These are phyloP conservation scores for Myotis lucifugus DNA, from an alignment of 2,113 vertebrate species.

Conservation along the genomic window DNA sequence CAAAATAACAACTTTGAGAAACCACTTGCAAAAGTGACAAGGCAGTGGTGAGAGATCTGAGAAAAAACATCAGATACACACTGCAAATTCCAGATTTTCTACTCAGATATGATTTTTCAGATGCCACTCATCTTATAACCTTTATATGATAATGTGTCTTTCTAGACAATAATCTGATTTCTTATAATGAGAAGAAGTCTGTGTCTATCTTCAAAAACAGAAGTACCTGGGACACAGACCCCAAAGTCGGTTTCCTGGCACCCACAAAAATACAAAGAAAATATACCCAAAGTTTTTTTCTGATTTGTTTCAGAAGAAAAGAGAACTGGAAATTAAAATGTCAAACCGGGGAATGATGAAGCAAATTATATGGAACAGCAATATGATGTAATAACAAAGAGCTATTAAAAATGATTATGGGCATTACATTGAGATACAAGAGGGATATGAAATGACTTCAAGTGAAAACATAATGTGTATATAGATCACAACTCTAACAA, in stretches of 20 bases:
- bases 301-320: neutral
- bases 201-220: neutral
- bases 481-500: neutral
- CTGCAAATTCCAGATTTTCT: neutral
- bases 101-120: neutral
- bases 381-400: neutral
- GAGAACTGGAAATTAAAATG: neutral
- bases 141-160: neutral
- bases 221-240: neutral
- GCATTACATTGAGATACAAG: neutral
- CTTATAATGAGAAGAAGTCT: neutral
- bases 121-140: neutral
- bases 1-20: neutral
- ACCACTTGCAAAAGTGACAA: neutral
- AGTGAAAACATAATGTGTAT: neutral
- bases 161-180: neutral
- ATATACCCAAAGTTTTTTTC: neutral
- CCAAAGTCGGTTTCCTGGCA: neutral
- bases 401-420: neutral
- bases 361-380: neutral
- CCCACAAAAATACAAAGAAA: neutral
- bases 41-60: neutral
- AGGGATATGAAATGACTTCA: neutral
- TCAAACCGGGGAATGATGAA: conserved; percentile 31
- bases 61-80: neutral